Evolutionary conservation across 2,888 invertebrate genomes (phyloP), one percentile per base, ranked within the genome.

Genomic region (Athripsodes cinereus): DNA sequence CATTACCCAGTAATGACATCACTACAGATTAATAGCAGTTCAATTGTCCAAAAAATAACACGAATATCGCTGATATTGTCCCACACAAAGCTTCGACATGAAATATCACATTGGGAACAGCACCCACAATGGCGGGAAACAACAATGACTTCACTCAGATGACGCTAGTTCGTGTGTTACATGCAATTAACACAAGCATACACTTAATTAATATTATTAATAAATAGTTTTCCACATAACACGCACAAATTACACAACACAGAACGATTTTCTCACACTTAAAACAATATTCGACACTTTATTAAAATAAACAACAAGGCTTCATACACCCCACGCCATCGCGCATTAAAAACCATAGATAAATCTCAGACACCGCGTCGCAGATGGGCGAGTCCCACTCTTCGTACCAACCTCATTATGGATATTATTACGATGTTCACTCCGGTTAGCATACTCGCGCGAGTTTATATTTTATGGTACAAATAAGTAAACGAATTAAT

Each of bases 91-190:
- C 40, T 49, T 57, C 59, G 56, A 60, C 59, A 60, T 60, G 56
- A 60, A 60, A 60, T 56, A 40, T 60, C 56, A 60, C 59, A 60
- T 57, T 52, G 52, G 59, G 69, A 69, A 55, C 71, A 72, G 72
- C 69, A 71, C 69, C 75, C 76, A 78, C 78, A 79, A 79, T 79
- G 78, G 78, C 78, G 78, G 78, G 78, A 79, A 79, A 79, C 77
- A 78, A 78, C 78, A 78, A 78, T 76, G 76, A 76, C 73, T 69
- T 69, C 74, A 69, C 77, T 78, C 78, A 78, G 78, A 77, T 78
- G 78, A 79, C 78, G 78, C 78, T 73, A 54, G 59, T 53, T 34
- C 31, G n/a, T 48, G 44, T 53, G 50, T 50, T 56, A 40, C 16
- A n/a, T 8, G 40, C 16, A 8, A 40, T n/a, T 8, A 40, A 40